These are phyloP conservation scores for Embidobia sp. DNA, from an alignment of 2,888 invertebrate species.

Conservation along the genomic window DNA sequence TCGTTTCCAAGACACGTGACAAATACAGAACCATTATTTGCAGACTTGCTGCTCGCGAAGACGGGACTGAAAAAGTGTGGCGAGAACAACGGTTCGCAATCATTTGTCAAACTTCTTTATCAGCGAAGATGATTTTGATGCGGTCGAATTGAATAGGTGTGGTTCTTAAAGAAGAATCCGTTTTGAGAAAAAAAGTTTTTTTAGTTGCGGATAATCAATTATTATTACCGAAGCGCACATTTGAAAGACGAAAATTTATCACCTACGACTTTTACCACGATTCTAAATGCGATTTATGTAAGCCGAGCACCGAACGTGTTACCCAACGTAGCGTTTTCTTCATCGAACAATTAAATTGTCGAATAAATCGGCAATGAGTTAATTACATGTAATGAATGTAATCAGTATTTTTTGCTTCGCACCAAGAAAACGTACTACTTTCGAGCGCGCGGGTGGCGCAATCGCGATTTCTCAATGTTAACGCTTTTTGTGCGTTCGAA, in stretches of 20 bases:
- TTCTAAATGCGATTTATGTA: constrained; percentile 45
- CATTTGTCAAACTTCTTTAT: constrained; percentile 25
- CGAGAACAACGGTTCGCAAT: constrained; percentile 7
- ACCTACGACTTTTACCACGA: constrained; percentile 28
- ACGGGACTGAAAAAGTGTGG: constrained; percentile 20
- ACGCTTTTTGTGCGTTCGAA: constrained; percentile 14
- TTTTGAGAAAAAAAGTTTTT: background rate
- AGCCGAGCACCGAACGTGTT: constrained; percentile 33
- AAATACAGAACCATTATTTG: constrained; percentile 29
- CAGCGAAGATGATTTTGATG: background rate
- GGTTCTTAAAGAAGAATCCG: background rate
- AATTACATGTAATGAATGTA: constrained; percentile 57
- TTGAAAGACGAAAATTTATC: constrained; percentile 26
- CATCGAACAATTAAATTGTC: constrained; percentile 63
- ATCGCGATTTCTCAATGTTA: constrained; percentile 36
- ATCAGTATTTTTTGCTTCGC: constrained; percentile 52
- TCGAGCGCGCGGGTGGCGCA: constrained; percentile 29
- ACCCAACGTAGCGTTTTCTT: constrained; percentile 56
- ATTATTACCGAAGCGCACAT: constrained; percentile 4
- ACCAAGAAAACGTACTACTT: constrained; percentile 57
- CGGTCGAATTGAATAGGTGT: background rate
- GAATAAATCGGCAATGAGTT: constrained; percentile 63
- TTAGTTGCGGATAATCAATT: background rate
- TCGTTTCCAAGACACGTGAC: constrained; percentile 1
- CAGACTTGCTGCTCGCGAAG: background rate